phyloP scores from a whole-genome alignment of 2,113 vertebrate species.

The Syngnathoides biaculeatus region DNA sequence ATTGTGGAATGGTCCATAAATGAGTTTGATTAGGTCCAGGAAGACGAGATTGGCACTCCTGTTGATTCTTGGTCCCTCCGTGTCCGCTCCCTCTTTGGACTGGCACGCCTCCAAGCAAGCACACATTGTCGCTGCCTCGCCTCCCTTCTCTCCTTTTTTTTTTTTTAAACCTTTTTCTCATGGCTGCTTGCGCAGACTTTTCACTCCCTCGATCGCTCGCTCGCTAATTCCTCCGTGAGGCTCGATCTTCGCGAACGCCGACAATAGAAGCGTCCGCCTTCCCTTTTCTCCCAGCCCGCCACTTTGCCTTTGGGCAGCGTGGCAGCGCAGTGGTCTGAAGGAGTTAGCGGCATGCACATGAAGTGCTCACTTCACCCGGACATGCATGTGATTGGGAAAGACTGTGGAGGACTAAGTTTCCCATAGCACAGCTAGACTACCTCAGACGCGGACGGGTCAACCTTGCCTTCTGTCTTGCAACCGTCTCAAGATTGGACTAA shows the following conservation, averaged over 20 bases:
- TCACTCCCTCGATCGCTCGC: conserved; percentile 6
- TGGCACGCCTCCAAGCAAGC: conserved; percentile 19
- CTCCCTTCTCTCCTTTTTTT: conserved; percentile 34
- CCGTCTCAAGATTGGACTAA: conserved; percentile 25
- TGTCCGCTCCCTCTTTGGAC: conserved; percentile 30
- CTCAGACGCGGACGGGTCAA: conserved; percentile 38
- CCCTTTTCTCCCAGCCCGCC: conserved; percentile 40
- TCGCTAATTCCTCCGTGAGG: conserved; percentile 46
- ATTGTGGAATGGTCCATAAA: background rate
- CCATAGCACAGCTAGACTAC: conserved; percentile 44
- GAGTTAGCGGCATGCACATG: conserved; percentile 62
- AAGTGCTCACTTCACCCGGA: conserved; percentile 57
- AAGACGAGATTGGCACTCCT: conserved; percentile 12
- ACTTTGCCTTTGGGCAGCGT: conserved; percentile 66
- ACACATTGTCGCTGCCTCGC: conserved; percentile 46
- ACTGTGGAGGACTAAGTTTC: conserved; percentile 45
- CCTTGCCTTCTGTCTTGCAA: conserved; percentile 29
- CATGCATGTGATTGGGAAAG: conserved; percentile 52
- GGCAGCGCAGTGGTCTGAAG: conserved; percentile 66
- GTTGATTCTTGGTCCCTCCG: conserved; percentile 23
- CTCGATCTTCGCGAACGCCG: conserved; percentile 51
- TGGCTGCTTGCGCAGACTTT: conserved; percentile 39
- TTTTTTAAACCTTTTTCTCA: conserved; percentile 47
- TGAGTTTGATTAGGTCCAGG: conserved; percentile 42
- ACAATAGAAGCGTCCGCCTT: conserved; percentile 34